Evolutionary conservation across 37 sponge, comb jelly and placozoan species (phyloP).

Genomic region (Eunapius fragilis): DNA sequence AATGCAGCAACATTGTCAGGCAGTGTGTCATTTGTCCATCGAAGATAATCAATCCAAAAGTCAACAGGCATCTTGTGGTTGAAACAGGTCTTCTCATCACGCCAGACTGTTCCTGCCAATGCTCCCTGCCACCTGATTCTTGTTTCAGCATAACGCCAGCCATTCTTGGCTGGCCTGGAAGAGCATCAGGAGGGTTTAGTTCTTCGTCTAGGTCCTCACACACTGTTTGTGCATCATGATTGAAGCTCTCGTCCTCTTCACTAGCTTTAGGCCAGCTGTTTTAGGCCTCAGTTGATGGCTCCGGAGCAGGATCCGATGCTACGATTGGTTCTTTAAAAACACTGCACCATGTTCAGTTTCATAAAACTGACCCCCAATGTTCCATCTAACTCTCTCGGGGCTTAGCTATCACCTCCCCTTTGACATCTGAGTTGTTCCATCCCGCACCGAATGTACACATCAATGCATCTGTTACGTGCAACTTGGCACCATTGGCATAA

Average conservation of each 20-base stretch:
- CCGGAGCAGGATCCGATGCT: too few species aligned
- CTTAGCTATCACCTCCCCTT: neutral
- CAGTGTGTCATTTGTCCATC: neutral
- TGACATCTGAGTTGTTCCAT: neutral
- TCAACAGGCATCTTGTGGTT: neutral
- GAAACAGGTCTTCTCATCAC: neutral
- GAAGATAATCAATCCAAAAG: neutral
- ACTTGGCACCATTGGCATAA: neutral
- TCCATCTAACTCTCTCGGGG: neutral
- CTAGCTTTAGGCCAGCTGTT: neutral
- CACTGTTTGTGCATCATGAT: neutral
- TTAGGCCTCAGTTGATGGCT: neutral
- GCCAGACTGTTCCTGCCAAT: neutral
- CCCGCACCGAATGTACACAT: neutral
- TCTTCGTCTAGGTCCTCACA: neutral
- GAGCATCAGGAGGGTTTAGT: neutral
- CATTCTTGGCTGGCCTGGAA: neutral
- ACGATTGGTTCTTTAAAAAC: neutral
- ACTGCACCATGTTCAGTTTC: neutral
- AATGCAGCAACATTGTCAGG: neutral
- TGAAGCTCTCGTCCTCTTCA: too few species aligned
- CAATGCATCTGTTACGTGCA: neutral
- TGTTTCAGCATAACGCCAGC: neutral
- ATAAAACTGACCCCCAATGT: neutral
- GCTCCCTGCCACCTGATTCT: neutral